phyloP scores from a whole-genome alignment of 2,888 invertebrate species.

The Eupelmus urozonus region DNA sequence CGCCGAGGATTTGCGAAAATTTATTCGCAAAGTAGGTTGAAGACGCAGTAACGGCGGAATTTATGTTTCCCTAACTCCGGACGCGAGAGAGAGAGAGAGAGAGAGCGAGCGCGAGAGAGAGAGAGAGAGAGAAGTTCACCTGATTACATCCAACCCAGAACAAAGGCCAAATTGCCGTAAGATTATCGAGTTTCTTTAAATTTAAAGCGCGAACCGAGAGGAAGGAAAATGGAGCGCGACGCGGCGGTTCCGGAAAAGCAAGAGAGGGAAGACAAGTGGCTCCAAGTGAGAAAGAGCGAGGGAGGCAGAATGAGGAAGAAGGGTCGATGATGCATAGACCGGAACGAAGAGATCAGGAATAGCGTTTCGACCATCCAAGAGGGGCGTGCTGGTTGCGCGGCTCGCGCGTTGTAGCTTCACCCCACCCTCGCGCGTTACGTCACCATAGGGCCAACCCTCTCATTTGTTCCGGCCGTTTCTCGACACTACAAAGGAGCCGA shows the following conservation, averaged over 20 bases:
- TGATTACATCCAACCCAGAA: not conserved
- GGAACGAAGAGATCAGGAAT: conserved; percentile 4
- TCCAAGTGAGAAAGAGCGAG: not conserved
- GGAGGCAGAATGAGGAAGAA: not conserved
- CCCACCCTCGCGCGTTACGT: not conserved
- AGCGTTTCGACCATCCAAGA: not conserved
- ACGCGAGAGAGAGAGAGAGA: not conserved
- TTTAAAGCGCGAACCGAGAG: conserved; percentile 23
- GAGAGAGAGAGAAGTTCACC: not conserved
- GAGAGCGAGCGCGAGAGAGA: not conserved
- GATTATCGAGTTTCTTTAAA: conserved; percentile 39
- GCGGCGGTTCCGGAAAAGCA: not conserved
- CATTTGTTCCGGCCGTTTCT: conserved; percentile 66
- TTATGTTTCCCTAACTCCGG: not conserved
- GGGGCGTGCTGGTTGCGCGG: too few species aligned
- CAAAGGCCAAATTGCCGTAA: conserved; percentile 27
- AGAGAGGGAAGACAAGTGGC: not conserved
- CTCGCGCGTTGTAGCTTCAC: not conserved
- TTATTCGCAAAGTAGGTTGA: not conserved
- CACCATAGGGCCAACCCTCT: conserved; percentile 59
- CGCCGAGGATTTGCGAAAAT: not conserved
- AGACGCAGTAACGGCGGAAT: not conserved
- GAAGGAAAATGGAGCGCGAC: conserved; percentile 17
- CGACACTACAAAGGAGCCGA: conserved; percentile 60
- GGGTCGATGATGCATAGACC: conserved; percentile 20